Evolutionary conservation across 2,113 vertebrate genomes (phyloP), one percentile per base, ranked within the genome.

Genomic region (Girardinichthys multiradiatus): DNA sequence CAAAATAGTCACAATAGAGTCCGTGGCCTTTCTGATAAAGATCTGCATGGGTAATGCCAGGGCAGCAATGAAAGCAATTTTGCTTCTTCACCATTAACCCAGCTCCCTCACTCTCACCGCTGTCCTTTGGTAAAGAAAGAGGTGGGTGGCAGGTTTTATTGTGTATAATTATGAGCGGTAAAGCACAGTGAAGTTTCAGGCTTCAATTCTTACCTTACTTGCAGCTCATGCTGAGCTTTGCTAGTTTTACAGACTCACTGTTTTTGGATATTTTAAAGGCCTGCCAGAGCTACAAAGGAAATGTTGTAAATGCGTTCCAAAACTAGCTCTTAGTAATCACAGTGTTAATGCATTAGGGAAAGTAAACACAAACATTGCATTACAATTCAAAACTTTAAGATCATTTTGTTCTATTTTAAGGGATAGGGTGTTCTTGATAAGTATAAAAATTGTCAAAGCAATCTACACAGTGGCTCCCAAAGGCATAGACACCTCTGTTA

Each of bases 41-140:
- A 95, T 95, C 94, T 94, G 94, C 93, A 94, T 93, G 91, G 90
- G 91, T 91, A 93, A 94, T 91, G 90, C 88, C 86, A 87, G 90
- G 76, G 72, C 91, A 92, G 88, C 91, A 92, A 91, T 90, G 91
- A 92, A 92, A 90, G 92, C 90, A 89, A 87, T 93, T 92, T 87
- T 90, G 86, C 87, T 70, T 91, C 77, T 76, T 72, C 71, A 80
- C 85, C 84, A 86, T 91, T 88, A 92, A 85, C 85, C 80, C 66
- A 39, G 83, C 89, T 89, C 80, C 67, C 80, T 86, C 80, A 73
- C 77, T 85, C 82, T 84, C 87, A 88, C 89, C 89, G 84, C 85
- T 90, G 88, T 89, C 90, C 86, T 72, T 70, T 70, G 78, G 86
- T 86, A 91, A 72, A 86, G 89, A 89, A 93, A 88, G 85, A 86